These are phyloP conservation scores for Nasonia longicornis DNA, from an alignment of 1,140 invertebrate genomes.

Conservation along the genomic window DNA sequence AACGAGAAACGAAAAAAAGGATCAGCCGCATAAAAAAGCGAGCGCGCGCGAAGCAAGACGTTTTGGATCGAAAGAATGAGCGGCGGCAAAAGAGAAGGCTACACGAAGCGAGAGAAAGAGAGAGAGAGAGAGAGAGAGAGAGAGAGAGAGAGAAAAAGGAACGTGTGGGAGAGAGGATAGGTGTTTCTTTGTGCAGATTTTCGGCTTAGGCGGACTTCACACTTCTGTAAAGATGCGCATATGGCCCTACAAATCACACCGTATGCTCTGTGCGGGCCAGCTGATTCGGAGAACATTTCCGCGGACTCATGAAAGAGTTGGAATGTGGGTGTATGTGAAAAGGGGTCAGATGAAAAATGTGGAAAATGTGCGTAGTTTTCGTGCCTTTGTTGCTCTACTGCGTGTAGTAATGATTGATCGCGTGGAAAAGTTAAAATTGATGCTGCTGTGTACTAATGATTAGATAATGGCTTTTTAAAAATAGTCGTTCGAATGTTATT, in stretches of 20 bases:
- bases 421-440: too few species aligned
- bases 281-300: background rate
- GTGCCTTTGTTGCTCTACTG: too few species aligned
- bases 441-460: too few species aligned
- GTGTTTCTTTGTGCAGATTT: constrained; percentile 45
- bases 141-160: background rate
- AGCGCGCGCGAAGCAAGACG: too few species aligned
- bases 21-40: constrained; percentile 10
- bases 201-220: constrained; percentile 31
- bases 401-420: too few species aligned
- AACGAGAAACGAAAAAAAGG: background rate
- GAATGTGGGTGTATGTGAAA: too few species aligned
- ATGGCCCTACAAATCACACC: background rate
- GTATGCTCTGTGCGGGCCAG: too few species aligned
- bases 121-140: background rate
- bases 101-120: background rate
- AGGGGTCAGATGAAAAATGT: too few species aligned
- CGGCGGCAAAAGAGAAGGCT: background rate
- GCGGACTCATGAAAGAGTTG: too few species aligned
- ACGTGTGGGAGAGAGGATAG: constrained; percentile 7
- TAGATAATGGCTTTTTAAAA: too few species aligned
- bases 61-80: background rate
- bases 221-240: background rate
- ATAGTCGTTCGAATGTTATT: too few species aligned
- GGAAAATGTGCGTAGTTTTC: too few species aligned